A percentile compares a stretch with the other conserved stretches of the same genome.
Evolutionary conservation across 2,113 vertebrate genomes (phyloP).

Genomic region (Oreochromis spilurus): DNA sequence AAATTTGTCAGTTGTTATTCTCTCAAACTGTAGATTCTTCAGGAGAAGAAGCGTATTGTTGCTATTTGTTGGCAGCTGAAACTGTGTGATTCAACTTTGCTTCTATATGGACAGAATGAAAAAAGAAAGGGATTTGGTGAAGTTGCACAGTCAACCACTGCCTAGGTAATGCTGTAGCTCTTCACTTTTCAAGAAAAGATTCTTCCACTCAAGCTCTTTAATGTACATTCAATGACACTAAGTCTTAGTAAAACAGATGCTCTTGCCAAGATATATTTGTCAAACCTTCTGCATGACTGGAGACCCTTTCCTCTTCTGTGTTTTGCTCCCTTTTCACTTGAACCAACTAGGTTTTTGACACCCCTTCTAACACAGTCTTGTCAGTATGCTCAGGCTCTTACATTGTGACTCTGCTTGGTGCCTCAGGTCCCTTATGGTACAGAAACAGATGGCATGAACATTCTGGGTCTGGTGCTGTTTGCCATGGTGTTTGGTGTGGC

Average conservation of each 20-base stretch:
- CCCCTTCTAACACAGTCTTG: background rate
- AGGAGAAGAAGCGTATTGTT: background rate
- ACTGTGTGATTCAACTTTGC: background rate
- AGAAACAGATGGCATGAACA: slow-evolving; percentile 94
- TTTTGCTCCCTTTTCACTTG: background rate
- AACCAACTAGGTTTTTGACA: background rate
- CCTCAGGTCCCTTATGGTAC: slow-evolving; percentile 81
- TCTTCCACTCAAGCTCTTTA: background rate
- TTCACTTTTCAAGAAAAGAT: background rate
- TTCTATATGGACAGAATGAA: background rate
- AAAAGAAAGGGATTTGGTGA: background rate
- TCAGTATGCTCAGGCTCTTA: background rate
- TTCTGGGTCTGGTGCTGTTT: slow-evolving; percentile 92
- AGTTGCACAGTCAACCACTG: background rate
- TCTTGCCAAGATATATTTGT: background rate
- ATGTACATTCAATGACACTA: background rate
- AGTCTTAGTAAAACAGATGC: background rate
- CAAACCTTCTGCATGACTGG: background rate
- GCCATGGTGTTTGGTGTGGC: slow-evolving; percentile 93
- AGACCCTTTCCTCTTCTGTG: background rate
- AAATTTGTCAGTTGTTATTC: background rate
- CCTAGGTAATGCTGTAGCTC: background rate
- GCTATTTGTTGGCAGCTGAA: background rate
- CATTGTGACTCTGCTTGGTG: background rate
- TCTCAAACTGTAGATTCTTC: background rate